Conservation (phyloP, 2,797 vertebrate genomes). For the Mergus octosetaceus region DNA sequence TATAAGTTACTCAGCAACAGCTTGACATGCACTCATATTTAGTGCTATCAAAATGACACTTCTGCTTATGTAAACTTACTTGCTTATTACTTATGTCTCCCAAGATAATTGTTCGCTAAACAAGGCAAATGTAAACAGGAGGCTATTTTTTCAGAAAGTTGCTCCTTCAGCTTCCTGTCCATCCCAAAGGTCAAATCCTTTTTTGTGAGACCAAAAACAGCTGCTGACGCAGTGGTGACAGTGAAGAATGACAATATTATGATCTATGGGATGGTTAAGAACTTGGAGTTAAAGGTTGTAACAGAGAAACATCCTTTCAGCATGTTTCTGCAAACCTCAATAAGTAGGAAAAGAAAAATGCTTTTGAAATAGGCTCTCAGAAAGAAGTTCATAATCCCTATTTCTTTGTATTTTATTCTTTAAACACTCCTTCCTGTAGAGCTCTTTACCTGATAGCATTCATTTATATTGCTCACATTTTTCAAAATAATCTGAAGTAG, state of each 20-base stretch:
- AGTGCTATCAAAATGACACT: slow-evolving; percentile 59
- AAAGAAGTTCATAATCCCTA: background rate
- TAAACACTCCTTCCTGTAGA: background rate
- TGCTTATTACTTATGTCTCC: slow-evolving; percentile 64
- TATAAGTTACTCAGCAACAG: background rate
- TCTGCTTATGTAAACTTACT: slow-evolving; percentile 57
- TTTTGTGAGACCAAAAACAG: slow-evolving; percentile 55
- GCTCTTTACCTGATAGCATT: background rate
- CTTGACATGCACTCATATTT: slow-evolving; percentile 17
- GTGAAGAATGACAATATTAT: slow-evolving; percentile 46
- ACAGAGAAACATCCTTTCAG: slow-evolving; percentile 61
- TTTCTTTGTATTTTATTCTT: background rate
- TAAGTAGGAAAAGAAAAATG: background rate
- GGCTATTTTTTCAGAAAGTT: slow-evolving; percentile 48
- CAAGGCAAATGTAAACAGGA: slow-evolving; percentile 60
- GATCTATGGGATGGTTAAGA: slow-evolving; percentile 48
- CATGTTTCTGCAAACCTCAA: slow-evolving; percentile 50
- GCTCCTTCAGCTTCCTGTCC: slow-evolving; percentile 63
- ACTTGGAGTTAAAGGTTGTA: slow-evolving; percentile 36
- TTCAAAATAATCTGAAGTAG: background rate
- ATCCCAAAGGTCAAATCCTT: slow-evolving; percentile 62
- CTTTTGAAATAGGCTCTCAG: background rate
- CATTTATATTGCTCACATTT: background rate
- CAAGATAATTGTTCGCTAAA: slow-evolving; percentile 65
- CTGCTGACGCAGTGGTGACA: slow-evolving; percentile 52